These are phyloP conservation scores for Athene cunicularia DNA, from an alignment of 2,113 vertebrate species.

Conservation along the genomic window DNA sequence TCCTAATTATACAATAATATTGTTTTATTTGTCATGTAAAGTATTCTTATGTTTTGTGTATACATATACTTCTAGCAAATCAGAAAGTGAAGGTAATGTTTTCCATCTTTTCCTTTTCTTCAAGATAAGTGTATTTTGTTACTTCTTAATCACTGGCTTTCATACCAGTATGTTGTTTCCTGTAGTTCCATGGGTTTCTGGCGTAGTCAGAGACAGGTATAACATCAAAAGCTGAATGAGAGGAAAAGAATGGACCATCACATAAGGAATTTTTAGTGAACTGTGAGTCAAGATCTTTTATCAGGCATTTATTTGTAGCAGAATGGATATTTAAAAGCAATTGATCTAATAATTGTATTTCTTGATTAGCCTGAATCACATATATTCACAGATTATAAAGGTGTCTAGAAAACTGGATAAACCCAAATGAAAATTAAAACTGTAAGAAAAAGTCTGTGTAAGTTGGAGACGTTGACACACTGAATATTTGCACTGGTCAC, in stretches of 20 bases:
- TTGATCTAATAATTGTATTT: background rate
- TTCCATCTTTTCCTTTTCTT: background rate
- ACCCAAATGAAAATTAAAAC: background rate
- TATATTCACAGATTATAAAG: background rate
- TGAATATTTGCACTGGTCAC: background rate
- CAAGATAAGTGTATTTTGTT: background rate
- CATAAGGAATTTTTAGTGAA: background rate
- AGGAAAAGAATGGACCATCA: background rate
- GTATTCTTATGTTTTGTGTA: background rate
- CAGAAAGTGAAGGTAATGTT: background rate
- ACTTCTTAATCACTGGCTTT: background rate
- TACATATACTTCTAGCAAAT: background rate
- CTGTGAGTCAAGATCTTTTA: background rate
- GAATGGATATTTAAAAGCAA: background rate
- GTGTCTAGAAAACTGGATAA: background rate
- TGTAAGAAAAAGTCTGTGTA: background rate
- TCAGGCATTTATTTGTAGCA: background rate
- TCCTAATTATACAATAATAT: background rate
- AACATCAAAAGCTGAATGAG: background rate
- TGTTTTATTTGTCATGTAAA: background rate
- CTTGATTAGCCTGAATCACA: background rate
- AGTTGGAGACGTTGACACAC: background rate
- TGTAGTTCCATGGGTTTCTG: background rate
- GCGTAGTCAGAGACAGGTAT: background rate
- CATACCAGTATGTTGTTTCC: background rate